Evolutionary conservation across 1,140 invertebrate species (phyloP), one percentile per base, ranked within the genome.

Genomic region (Drosophila mayri): DNA sequence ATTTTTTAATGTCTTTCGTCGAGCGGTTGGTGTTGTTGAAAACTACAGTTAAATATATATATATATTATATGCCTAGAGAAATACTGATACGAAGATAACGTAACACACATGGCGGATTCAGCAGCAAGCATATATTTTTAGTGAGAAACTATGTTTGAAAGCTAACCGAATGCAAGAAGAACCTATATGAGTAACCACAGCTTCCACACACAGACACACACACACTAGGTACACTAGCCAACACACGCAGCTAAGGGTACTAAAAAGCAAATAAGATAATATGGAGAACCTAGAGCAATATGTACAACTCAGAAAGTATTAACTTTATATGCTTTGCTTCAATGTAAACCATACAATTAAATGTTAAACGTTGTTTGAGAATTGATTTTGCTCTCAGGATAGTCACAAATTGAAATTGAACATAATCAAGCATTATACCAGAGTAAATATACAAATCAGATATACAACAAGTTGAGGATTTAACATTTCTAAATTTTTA

Each of bases 311-410:
- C 65, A 70, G 72, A 80, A 76, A 79, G 40, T 64, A 77, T 81
- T 80, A 76, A 86, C 59, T 79, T 65, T 79, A 81, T 76, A 86
- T 83, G 71, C 79, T 76, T 87, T 67, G 83, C 83, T 83, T 87
- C 35, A 47, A 65, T 68, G 61, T 67, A 66, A 74, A 70, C 55
- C 67, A 72, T 55, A 50, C 14, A 78, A 79, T 79, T 44, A 55
- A 60, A 76, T 76, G 61, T 73, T 73, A 67, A 79, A 66, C 44
- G 62, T 65, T 79, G 63, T 79, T 73, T 65, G 55, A 57, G 70
- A 60, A 52, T 66, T 55, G 32, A 67, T 65, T 54, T 78, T 79
- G 67, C 66, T 79, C 59, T 35, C 71, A 54, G 46, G 71, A 76
- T 73, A 65, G 62, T 61, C 55, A 52, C 60, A 64, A 66, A 79